phyloP scores from a whole-genome alignment of 2,113 vertebrate species.

The Telmatochromis bifrenatus region DNA sequence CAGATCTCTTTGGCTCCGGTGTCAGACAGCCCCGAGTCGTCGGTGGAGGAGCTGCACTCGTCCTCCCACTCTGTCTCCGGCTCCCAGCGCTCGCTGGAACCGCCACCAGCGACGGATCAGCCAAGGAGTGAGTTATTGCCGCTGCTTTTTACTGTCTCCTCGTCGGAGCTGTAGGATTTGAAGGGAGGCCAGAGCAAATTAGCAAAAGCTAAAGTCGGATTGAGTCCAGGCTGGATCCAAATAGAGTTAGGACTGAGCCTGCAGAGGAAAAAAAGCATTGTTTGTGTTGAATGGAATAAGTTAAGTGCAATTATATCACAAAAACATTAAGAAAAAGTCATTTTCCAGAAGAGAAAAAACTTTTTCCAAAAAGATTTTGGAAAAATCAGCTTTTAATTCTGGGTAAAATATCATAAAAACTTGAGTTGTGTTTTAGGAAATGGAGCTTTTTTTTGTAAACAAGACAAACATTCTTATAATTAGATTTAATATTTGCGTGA shows the following conservation, averaged over 20 bases:
- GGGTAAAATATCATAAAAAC: neutral
- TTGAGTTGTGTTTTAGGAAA: neutral
- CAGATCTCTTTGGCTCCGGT: conserved; percentile 74
- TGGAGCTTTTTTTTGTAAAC: neutral
- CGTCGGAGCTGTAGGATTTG: neutral
- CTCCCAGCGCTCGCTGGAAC: conserved; percentile 63
- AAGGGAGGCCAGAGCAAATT: neutral
- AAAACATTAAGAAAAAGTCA: neutral
- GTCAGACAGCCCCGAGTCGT: conserved; percentile 76
- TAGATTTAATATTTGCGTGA: neutral
- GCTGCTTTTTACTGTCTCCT: neutral
- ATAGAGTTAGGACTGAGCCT: neutral
- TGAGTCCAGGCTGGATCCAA: neutral
- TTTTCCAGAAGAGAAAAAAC: neutral
- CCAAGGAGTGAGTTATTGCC: conserved; percentile 44
- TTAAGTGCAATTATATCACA: neutral
- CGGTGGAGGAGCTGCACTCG: conserved; percentile 72
- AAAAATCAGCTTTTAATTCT: neutral
- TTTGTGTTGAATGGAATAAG: neutral
- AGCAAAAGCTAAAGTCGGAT: neutral
- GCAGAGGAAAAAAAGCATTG: neutral
- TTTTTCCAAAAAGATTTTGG: neutral
- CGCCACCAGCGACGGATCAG: conserved; percentile 8
- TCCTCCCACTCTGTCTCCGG: conserved; percentile 62
- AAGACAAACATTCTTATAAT: neutral